These are phyloP conservation scores for Gasterosteus aculeatus DNA, from an alignment of 2,113 vertebrate genomes.

Conservation along the genomic window DNA sequence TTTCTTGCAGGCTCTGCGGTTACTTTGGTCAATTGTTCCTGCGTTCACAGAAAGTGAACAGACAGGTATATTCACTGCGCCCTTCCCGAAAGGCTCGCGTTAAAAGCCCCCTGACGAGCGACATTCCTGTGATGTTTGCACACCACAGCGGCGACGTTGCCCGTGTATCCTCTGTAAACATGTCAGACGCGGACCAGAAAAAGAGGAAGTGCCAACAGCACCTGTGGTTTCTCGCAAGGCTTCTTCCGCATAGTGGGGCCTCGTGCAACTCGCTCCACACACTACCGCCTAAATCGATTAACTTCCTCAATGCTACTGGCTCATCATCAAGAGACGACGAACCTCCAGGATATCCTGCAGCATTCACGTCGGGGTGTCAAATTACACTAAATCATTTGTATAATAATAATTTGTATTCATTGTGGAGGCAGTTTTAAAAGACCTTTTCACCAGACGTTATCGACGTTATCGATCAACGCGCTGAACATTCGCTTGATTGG, in stretches of 20 bases:
- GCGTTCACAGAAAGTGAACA: too few relatives aligned
- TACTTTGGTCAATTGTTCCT: not conserved
- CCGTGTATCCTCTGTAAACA: constrained; percentile 22
- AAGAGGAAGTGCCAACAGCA: not conserved
- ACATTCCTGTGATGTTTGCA: constrained; percentile 3
- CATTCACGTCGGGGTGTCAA: not conserved
- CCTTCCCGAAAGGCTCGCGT: not conserved
- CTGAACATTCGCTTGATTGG: not conserved
- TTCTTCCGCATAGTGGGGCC: not conserved
- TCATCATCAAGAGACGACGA: not conserved
- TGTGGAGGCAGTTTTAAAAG: too few relatives aligned
- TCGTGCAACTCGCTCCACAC: not conserved
- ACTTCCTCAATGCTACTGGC: not conserved
- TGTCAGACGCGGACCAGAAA: not conserved
- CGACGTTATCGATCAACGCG: not conserved
- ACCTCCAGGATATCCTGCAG: not conserved
- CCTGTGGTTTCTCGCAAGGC: too few relatives aligned
- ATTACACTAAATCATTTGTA: not conserved
- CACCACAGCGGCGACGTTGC: not conserved
- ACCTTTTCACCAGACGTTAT: not conserved
- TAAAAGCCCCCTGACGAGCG: not conserved
- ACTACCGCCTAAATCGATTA: not conserved
- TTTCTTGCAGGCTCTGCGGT: not conserved
- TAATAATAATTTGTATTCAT: too few relatives aligned
- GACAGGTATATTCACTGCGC: not conserved